Evolutionary conservation across 1,140 invertebrate genomes (phyloP), one percentile per base, ranked within the genome.

Genomic region (Doryteuthis pealeii): DNA sequence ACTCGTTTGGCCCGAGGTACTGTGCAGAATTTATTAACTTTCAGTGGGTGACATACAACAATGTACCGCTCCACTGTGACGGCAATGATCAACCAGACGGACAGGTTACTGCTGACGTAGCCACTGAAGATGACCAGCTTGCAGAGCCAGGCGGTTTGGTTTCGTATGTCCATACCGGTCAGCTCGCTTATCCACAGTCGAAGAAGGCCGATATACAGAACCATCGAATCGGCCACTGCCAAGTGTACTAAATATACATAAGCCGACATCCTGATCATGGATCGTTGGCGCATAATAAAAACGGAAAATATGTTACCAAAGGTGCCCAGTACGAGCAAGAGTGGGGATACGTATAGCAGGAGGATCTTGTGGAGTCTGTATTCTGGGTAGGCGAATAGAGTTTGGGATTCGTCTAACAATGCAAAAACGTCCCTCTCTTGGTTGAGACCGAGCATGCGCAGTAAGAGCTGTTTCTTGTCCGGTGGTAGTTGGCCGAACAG

Each of bases 61-160:
- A 87, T 85, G 74, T 79, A 86, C 30, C 86, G 65, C 74, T 88
- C 87, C 6, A 86, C 68, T 2, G 87, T 88, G 14, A 88, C 85
- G 3, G 86, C 86, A 22, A 88, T 82, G n/a, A 88, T 87, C 1
- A 87, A 77, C 86, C 87, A 88, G 0, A 87, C 87, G 26, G 83
- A 84, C 22, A 81, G 80, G 72, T 87, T 80, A 68, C 85, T 86
- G 69, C 80, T 76, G 18, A 83, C 78, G 72, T 85, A 87, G 22
- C 83, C 83, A 0, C 85, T 49, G 26, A 83, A 80, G 14, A 81
- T 75, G 5, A 82, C 81, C 30, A 80, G n/a, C 72, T 86, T 87
- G 75, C 87, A 88, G 43, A 82, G 75, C 76, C 77, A 81, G 22
- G 74, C 70, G 22, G 78, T 74, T 22, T 77, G 73, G 72, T 82